Percentiles rank a stretch among this genome's conserved stretches.
Evolutionary conservation across 1,140 invertebrate genomes (phyloP).

Genomic region (Calephelis nemesis): DNA sequence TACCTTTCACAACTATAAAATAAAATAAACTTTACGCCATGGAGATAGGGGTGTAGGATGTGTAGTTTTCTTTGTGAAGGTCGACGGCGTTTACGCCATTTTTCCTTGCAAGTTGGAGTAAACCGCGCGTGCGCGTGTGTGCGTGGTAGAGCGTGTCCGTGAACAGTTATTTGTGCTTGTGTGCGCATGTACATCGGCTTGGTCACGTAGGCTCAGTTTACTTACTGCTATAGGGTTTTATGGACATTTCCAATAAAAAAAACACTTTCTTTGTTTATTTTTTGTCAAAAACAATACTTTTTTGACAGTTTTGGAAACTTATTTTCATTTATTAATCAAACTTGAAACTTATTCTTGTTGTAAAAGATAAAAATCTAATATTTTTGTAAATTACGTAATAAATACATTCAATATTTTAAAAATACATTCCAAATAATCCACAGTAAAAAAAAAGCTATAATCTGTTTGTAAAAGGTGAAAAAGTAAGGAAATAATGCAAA

Average conservation of each 20-base stretch:
- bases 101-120: conserved; percentile 32
- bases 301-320: neutral
- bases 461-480: neutral
- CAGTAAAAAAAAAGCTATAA: neutral
- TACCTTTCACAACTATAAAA: conserved; percentile 32
- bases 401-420: too few relatives aligned
- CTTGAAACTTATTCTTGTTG: neutral
- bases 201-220: conserved; percentile 71
- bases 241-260: conserved; percentile 39
- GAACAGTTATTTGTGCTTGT: conserved; percentile 38
- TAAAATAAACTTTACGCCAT: conserved; percentile 38
- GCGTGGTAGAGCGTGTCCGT: conserved; percentile 45
- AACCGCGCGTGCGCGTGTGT: conserved; percentile 56
- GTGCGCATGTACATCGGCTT: conserved; percentile 57
- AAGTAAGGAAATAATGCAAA: neutral
- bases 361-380: neutral
- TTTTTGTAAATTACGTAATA: too few relatives aligned
- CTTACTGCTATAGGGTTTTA: conserved; percentile 44
- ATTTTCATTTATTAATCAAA: neutral
- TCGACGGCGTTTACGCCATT: conserved; percentile 53
- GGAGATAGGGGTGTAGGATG: conserved; percentile 48
- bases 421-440: too few relatives aligned
- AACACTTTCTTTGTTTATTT: neutral
- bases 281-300: neutral
- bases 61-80: conserved; percentile 70